phyloP scores from a whole-genome alignment of 2,888 invertebrate genomes.

The Pterostichus madidus region DNA sequence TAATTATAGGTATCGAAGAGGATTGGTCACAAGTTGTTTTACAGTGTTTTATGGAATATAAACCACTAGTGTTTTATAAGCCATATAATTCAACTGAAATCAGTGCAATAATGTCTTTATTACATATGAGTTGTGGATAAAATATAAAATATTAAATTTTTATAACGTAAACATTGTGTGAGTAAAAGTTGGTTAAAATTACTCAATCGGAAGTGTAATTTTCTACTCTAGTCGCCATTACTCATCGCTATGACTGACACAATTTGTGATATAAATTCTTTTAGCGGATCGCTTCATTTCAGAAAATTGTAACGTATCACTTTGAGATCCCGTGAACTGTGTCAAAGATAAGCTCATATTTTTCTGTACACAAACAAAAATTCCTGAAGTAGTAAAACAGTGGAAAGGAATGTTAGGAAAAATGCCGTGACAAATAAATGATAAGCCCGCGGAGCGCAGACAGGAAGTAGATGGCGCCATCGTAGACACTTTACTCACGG shows the following conservation, averaged over 20 bases:
- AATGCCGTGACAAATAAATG: slow-evolving; percentile 53
- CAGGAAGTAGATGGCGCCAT: slow-evolving; percentile 38
- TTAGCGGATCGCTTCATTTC: neutral
- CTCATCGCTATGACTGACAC: slow-evolving; percentile 24
- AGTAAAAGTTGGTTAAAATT: too few species aligned
- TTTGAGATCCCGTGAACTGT: slow-evolving; percentile 38
- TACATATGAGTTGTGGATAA: too few species aligned
- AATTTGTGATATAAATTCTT: slow-evolving; percentile 24
- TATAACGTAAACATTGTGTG: too few species aligned
- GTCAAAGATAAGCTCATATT: slow-evolving; percentile 39
- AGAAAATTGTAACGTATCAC: slow-evolving; percentile 5
- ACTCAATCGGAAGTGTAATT: neutral
- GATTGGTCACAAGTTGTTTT: too few species aligned
- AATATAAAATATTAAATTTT: too few species aligned
- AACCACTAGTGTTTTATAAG: too few species aligned
- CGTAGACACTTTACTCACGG: slow-evolving; percentile 14
- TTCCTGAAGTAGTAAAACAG: slow-evolving; percentile 42
- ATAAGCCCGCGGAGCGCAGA: slow-evolving; percentile 26
- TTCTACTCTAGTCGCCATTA: neutral
- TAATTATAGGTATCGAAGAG: too few species aligned
- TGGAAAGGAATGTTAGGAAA: slow-evolving; percentile 39
- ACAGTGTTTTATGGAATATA: too few species aligned
- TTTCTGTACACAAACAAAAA: slow-evolving; percentile 44
- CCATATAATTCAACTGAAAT: too few species aligned
- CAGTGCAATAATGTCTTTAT: too few species aligned